Base-by-base conservation (phyloP, 92 coral and sea anemone species). In the Muricea muricata region DNA sequence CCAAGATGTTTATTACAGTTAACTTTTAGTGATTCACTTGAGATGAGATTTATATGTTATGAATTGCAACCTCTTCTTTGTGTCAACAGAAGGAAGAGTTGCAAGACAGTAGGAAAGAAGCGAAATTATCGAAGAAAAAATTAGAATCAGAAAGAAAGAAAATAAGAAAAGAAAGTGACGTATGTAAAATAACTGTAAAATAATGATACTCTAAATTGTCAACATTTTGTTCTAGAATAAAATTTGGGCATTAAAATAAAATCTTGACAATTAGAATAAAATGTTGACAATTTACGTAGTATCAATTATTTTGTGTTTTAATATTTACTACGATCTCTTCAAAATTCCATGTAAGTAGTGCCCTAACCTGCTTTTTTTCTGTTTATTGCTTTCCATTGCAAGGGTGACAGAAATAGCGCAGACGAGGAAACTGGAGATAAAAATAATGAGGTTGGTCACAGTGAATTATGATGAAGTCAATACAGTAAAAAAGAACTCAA, bases 51-150 rank as follows among this genome's bases (percentile, higher is more conserved):
- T n/a, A n/a, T n/a, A n/a, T n/a, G n/a, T n/a, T n/a, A n/a, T n/a
- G n/a, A n/a, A n/a, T n/a, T n/a, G n/a, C n/a, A n/a, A n/a, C n/a
- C n/a, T n/a, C n/a, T 15, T 32, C 3, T 69, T 72, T 32, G 21
- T 52, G 37, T 61, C 39, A 31, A 14, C 50, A 91, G 97, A 94
- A 89, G 80, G 93, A 91, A 65, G 97, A 93, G 34, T 79, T 93
- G 46, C 78, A 89, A 73, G 91, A 93, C 68, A 93, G 97, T 54
- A 81, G 93, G 54, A 50, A 92, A 81, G 94, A 93, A 69, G 97
- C 97, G 48, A 90, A 91, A 63, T 87, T 93, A n/a, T 91, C 97
- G 21, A 85, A 92, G 52, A 87, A 86, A 52, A 86, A 83, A 87
- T 81, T 93, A 61, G 97, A 91, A 47, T 94, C 88, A 68, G 93